A percentile compares a stretch with the other conserved stretches of the same genome.
Evolutionary conservation across 2,113 vertebrate genomes (phyloP).

Genomic region (Sceloporus undulatus): DNA sequence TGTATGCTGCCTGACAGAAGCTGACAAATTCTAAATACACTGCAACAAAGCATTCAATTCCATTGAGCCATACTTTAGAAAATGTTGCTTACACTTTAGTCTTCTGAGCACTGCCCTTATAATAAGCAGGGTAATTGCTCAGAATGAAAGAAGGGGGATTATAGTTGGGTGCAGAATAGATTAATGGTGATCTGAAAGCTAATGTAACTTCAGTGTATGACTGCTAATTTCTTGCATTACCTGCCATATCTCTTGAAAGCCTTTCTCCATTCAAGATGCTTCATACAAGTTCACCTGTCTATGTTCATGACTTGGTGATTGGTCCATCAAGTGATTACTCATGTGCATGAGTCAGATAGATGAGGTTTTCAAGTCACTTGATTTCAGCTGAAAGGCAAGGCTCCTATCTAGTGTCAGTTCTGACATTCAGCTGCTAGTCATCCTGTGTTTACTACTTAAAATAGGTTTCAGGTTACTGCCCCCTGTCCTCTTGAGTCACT

Average conservation of each 20-base stretch:
- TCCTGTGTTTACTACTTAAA: background rate
- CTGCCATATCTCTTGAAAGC: conserved; percentile 27
- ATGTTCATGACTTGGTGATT: too few relatives aligned
- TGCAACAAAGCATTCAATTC: conserved; percentile 35
- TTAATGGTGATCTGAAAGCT: conserved; percentile 41
- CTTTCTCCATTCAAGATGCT: conserved; percentile 48
- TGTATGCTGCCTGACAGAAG: conserved; percentile 44
- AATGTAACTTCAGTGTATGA: conserved; percentile 36
- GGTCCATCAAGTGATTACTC: background rate
- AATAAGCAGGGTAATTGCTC: conserved; percentile 49
- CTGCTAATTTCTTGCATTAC: conserved; percentile 52
- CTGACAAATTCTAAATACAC: conserved; percentile 37
- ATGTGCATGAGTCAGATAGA: background rate
- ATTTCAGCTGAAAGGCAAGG: background rate
- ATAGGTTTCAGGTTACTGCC: too few relatives aligned
- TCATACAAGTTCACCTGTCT: background rate
- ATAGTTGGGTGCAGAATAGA: conserved; percentile 49
- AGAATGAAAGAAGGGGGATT: conserved; percentile 51
- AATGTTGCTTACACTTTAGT: conserved; percentile 1
- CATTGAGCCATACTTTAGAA: conserved; percentile 44
- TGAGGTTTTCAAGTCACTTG: background rate
- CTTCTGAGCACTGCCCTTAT: conserved; percentile 43
- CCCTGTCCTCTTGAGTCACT: too few relatives aligned
- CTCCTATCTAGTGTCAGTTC: background rate
- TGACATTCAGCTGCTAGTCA: background rate